These are phyloP conservation scores for Cryptomyrus ogoouensis DNA, from an alignment of 2,113 vertebrate species.

Conservation along the genomic window DNA sequence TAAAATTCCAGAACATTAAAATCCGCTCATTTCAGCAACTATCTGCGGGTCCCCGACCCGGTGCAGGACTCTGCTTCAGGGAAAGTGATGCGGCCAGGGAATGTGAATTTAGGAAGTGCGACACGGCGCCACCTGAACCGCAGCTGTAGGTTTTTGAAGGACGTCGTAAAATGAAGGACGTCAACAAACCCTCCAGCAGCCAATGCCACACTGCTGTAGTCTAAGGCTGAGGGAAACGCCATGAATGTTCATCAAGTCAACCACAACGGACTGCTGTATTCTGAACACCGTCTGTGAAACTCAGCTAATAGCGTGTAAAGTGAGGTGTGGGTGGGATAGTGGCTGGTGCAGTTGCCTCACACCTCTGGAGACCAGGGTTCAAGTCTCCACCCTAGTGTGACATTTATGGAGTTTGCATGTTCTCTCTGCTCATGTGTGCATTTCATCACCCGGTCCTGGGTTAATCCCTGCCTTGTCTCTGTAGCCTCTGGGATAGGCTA, in stretches of 20 bases:
- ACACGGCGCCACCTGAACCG: neutral
- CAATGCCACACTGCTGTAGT: neutral
- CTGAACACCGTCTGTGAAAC: neutral
- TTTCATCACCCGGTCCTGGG: neutral
- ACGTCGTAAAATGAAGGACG: neutral
- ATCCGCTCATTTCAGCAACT: too few relatives aligned
- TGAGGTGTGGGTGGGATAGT: neutral
- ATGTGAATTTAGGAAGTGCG: neutral
- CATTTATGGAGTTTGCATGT: neutral
- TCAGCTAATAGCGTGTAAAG: neutral
- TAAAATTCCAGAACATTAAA: too few relatives aligned
- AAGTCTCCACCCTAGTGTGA: neutral
- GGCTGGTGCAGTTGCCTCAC: neutral
- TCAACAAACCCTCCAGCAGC: neutral
- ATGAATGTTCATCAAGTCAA: neutral
- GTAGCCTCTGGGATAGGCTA: neutral
- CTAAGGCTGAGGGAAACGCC: neutral
- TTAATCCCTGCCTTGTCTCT: neutral
- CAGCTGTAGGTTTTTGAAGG: neutral
- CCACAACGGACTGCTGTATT: neutral
- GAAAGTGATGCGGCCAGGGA: neutral
- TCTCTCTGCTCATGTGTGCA: neutral
- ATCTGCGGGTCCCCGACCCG: too few relatives aligned
- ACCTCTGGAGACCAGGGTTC: neutral
- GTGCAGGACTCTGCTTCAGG: neutral